Conservation (phyloP, 1,140 invertebrate genomes). For the Coenobita brevimanus region DNA sequence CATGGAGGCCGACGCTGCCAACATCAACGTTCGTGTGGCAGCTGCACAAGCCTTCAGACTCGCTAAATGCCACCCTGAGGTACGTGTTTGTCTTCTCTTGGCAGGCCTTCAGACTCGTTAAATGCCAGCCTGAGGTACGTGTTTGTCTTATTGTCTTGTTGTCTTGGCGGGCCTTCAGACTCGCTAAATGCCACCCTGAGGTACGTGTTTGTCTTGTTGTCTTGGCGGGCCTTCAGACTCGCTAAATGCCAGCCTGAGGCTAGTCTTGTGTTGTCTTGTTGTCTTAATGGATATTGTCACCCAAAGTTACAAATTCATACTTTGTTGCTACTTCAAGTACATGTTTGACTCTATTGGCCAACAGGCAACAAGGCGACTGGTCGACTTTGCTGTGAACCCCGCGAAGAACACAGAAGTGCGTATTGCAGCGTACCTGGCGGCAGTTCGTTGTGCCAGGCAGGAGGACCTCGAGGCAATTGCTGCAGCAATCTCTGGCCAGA, state of each 20-base stretch:
- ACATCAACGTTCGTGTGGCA: slow-evolving; percentile 34
- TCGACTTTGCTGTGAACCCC: slow-evolving; percentile 18
- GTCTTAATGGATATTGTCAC: too few relatives aligned
- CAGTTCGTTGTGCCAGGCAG: slow-evolving; percentile 34
- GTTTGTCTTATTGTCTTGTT: too few relatives aligned
- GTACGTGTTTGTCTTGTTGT: slow-evolving; percentile 44
- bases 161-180: slow-evolving; percentile 54
- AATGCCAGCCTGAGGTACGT: slow-evolving; percentile 35
- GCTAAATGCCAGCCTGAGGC: slow-evolving; percentile 22
- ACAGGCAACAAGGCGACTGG: slow-evolving; percentile 8
- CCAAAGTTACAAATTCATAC: neutral
- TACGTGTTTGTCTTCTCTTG: slow-evolving; percentile 39
- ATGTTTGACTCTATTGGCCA: neutral
- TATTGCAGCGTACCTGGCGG: slow-evolving; percentile 38
- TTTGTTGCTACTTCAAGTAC: neutral
- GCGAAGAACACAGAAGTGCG: slow-evolving; percentile 30
- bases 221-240: slow-evolving; percentile 49
- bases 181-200: slow-evolving; percentile 18
- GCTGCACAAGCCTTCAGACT: slow-evolving; percentile 48
- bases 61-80: slow-evolving; percentile 25
- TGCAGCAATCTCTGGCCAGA: slow-evolving; percentile 22
- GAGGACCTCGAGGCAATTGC: slow-evolving; percentile 42
- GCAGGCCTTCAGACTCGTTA: slow-evolving; percentile 46
- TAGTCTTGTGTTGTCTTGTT: too few relatives aligned
- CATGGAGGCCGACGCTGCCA: slow-evolving; percentile 12